Evolutionary conservation across 2,113 vertebrate species (phyloP), one percentile per base, ranked within the genome.

Genomic region (Nerophis ophidion): DNA sequence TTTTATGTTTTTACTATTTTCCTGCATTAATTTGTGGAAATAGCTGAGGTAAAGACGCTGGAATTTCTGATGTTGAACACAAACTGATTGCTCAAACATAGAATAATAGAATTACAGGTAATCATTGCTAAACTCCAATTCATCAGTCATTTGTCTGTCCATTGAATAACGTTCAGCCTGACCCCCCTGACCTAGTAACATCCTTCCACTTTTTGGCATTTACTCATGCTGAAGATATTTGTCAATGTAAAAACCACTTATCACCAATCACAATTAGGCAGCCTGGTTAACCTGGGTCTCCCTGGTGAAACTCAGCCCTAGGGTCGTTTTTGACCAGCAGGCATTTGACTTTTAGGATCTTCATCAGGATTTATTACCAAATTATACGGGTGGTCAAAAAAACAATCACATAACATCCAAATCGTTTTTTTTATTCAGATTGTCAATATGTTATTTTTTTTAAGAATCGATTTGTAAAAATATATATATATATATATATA

Each of bases 321-420:
- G 74, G 71, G 7, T 55, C 60, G 49, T 61, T 75, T 65, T 42
- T 57, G 46, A 63, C 48, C 17, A 60, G 14, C 62, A 74, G 34
- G 62, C 65, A 57, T 57, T 66, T 63, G 56, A 34, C 46, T 61
- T 68, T 56, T 12, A 4, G 13, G 8, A 4, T 48, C 16, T 13
- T 34, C 35, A 53, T 35, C 8, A 53, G 26, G 33, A 13, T 40
- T 40, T 40, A 40, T 40, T 40, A 6, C 38, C 38, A 6, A 8
- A 40, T 40, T 40, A 6, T 8, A 40, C 6, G n/a, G n/a, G n/a
- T n/a, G n/a, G n/a, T n/a, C n/a, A n/a, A n/a, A n/a, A n/a, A n/a
- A n/a, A n/a, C n/a, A n/a, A n/a, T n/a, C n/a, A n/a, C n/a, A n/a
- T n/a, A n/a, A n/a, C n/a, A n/a, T n/a, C n/a, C n/a, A n/a, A n/a